Evolutionary conservation across 2,113 vertebrate species (phyloP), one percentile per base, ranked within the genome.

Genomic region (Sinocyclocheilus anophthalmus): DNA sequence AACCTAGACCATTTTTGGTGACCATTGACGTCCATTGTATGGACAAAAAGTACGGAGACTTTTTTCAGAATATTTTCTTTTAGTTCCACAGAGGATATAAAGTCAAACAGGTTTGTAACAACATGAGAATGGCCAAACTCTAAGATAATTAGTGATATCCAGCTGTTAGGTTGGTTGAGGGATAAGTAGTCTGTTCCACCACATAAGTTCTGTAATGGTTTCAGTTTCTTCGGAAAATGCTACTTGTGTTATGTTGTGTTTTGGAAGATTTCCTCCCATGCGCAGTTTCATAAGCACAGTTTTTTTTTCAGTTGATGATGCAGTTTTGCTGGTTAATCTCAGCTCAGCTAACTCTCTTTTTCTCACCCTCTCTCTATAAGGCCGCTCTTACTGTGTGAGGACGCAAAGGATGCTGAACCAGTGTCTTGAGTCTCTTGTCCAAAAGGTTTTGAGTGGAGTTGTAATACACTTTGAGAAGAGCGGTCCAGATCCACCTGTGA

Each of bases 381-480:
- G 98, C 55, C 98, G 98, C 12, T 99, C 98, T 1, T 99, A 99
- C 85, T 97, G 97, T 48, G 97, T 99, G 1, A 97, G 96, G 88
- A 98, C 98, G 59, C 97, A 98, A 94, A 95, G 97, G 75, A 99
- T 98, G 97, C 93, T 99, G 90, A 98, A 98, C 92, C 98, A 99
- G 88, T 99, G 98, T 94, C 94, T 99, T 89, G 98, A 99, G 92
- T 99, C 97, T 79, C 91, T 99, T 91, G 97, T 98, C 90, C 98
- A 99, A 93, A 99, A 99, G 91, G 96, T 99, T 85, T 97, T 98
- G 89, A 99, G 97, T 87, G 98, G 98, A 70, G 97, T 99, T 75
- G 98, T 99, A 78, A 97, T 99, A 86, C 97, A 99, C 91, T 99
- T 99, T 92, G 98, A 99, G 94, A 99, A 99, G 93, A 96, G 96